Conservation (phyloP, 2,113 vertebrate species). For the Suncus etruscus region DNA sequence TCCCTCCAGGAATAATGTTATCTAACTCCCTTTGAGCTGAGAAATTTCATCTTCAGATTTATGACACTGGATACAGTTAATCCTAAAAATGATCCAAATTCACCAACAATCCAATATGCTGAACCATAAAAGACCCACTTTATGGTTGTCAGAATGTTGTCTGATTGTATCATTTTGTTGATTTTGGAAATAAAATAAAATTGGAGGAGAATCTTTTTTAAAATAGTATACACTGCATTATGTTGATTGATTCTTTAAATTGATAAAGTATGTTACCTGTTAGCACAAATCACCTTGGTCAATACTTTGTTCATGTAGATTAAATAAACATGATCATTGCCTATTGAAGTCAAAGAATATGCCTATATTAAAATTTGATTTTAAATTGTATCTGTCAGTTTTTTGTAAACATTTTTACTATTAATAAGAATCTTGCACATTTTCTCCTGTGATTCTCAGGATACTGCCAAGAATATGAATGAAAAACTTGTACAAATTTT, state of each 20-base stretch:
- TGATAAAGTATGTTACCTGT: constrained; percentile 28
- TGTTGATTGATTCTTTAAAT: constrained; percentile 46
- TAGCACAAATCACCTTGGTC: constrained; percentile 35
- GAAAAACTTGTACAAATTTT: background rate
- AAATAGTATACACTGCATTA: background rate
- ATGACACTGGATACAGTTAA: background rate
- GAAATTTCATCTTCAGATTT: constrained; percentile 6
- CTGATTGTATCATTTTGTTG: background rate
- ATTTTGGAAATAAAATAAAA: background rate
- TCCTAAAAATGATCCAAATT: constrained; percentile 23
- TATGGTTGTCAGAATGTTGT: background rate
- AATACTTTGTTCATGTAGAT: constrained; percentile 54
- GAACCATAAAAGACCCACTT: background rate
- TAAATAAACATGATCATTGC: background rate
- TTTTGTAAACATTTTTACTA: background rate
- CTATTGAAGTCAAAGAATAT: background rate
- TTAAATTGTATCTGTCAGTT: constrained; percentile 36
- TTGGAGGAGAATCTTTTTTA: constrained; percentile 14
- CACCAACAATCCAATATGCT: background rate
- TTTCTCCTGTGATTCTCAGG: background rate
- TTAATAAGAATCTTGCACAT: background rate
- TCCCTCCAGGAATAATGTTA: background rate
- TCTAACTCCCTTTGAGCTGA: background rate
- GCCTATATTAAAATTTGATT: background rate
- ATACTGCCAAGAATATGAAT: background rate